phyloP scores from a whole-genome alignment of 1,140 invertebrate genomes.

The Heliconius hewitsoni region DNA sequence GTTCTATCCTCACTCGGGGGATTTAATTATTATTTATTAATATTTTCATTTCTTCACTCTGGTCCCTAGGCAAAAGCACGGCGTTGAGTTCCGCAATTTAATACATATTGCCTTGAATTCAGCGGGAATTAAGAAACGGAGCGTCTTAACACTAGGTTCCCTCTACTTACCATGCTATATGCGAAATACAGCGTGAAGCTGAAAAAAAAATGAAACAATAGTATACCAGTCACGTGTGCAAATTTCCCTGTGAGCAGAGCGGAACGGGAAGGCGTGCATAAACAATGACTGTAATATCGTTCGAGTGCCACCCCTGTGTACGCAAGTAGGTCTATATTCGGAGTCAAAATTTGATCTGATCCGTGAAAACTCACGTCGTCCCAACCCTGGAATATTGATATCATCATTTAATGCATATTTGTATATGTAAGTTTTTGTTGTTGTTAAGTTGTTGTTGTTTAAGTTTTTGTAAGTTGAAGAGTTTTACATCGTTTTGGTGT shows the following conservation, averaged over 20 bases:
- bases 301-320: constrained; percentile 88
- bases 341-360: constrained; percentile 90
- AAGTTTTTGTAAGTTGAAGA: no score
- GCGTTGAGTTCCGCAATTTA: neutral
- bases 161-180: neutral
- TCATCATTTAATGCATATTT: neutral
- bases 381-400: constrained; percentile 85
- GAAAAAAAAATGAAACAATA: neutral
- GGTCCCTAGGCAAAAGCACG: neutral
- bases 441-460: no score
- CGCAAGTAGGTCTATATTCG: constrained; percentile 92
- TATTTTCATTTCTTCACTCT: no score
- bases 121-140: neutral
- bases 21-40: no score
- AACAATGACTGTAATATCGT: constrained; percentile 84
- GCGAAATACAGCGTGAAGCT: neutral
- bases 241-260: constrained; percentile 91
- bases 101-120: neutral
- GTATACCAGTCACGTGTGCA: constrained; percentile 87
- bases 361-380: constrained; percentile 96
- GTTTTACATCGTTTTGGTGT: neutral
- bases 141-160: neutral
- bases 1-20: no score
- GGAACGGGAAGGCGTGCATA: constrained; percentile 90
- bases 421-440: neutral